Evolutionary conservation across 2,888 invertebrate species (phyloP).

Genomic region (Zhuqinia jingwanae): DNA sequence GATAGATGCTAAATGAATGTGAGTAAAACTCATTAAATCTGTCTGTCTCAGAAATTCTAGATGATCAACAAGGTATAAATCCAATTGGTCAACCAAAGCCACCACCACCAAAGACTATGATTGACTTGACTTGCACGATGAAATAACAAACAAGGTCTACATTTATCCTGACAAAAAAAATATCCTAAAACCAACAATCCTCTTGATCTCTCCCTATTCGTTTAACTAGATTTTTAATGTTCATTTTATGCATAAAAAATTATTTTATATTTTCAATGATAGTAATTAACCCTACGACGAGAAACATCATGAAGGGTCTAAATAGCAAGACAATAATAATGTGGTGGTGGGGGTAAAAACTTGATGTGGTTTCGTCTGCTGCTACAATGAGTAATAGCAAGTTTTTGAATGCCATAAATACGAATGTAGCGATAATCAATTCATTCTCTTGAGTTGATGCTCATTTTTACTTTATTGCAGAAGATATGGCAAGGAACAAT

Average conservation of each 20-base stretch:
- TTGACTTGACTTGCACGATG: slow-evolving; percentile 14
- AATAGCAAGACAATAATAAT: background rate
- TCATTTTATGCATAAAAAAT: slow-evolving; percentile 39
- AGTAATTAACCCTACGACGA: slow-evolving; percentile 16
- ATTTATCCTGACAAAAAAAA: slow-evolving; percentile 8
- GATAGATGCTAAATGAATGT: slow-evolving; percentile 5
- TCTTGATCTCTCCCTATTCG: background rate
- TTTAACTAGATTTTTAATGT: slow-evolving; percentile 20
- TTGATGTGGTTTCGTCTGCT: background rate
- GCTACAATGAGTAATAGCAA: no score
- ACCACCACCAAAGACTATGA: slow-evolving; percentile 37
- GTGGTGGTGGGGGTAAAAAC: background rate
- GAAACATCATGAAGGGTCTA: background rate
- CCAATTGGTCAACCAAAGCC: background rate
- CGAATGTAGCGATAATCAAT: no score
- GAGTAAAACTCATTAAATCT: slow-evolving; percentile 50
- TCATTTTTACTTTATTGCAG: no score
- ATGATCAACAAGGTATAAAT: slow-evolving; percentile 22
- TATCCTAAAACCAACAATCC: slow-evolving; percentile 39
- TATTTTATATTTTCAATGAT: slow-evolving; percentile 37
- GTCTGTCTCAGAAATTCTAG: slow-evolving; percentile 30
- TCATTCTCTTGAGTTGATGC: no score
- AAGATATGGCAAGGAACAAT: no score
- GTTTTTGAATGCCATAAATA: no score
- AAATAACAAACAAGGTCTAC: slow-evolving; percentile 20